phyloP scores from a whole-genome alignment of 2,888 invertebrate species.

The Stomorhina lunata region DNA sequence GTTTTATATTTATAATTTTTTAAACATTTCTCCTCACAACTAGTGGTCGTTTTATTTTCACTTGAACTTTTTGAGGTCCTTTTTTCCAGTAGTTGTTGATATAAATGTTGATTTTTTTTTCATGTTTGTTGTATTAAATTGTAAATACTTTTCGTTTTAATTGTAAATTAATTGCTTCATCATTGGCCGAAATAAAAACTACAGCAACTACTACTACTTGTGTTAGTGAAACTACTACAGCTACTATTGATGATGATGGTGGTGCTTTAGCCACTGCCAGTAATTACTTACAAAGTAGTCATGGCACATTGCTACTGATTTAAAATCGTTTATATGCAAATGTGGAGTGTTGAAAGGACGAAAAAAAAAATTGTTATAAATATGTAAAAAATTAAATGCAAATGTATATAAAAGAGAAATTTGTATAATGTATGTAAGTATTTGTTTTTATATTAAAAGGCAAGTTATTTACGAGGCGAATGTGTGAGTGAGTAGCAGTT shows the following conservation, averaged over 20 bases:
- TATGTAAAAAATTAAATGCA: constrained; percentile 1
- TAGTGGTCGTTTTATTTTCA: constrained; percentile 55
- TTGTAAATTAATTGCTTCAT: constrained; percentile 78
- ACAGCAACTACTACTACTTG: constrained; percentile 13
- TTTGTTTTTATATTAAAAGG: background rate
- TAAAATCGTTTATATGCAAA: constrained; percentile 54
- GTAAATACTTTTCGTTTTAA: constrained; percentile 76
- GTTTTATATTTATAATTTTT: constrained; percentile 57
- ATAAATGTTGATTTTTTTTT: constrained; percentile 46
- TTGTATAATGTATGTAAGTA: background rate
- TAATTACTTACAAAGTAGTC: constrained; percentile 5
- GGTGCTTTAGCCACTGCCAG: background rate
- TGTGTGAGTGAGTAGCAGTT: background rate
- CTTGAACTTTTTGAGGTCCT: constrained; percentile 25
- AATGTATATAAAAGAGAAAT: background rate
- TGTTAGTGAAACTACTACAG: background rate
- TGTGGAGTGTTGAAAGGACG: background rate
- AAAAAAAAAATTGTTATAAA: background rate
- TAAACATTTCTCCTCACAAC: constrained; percentile 52
- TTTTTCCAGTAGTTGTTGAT: constrained; percentile 13
- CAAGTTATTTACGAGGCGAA: background rate
- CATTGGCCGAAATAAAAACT: constrained; percentile 69
- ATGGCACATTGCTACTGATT: constrained; percentile 45
- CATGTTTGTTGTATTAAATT: constrained; percentile 69
- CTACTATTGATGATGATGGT: constrained; percentile 3